phyloP scores from a whole-genome alignment of 2,888 invertebrate species.

The Melinaea marsaeus region DNA sequence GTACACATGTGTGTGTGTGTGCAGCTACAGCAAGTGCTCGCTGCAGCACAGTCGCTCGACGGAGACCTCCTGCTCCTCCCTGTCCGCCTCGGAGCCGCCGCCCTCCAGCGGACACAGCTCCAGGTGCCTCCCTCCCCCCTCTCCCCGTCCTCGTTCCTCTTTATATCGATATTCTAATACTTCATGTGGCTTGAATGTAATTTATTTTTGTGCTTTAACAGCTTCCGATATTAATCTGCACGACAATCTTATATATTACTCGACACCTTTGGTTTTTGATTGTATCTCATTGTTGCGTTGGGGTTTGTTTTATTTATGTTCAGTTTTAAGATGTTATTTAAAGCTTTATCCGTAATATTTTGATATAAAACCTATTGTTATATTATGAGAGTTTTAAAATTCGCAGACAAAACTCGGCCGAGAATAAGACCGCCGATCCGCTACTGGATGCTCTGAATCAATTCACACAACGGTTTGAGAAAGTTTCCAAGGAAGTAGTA shows the following conservation, averaged over 20 bases:
- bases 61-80: conserved; percentile 62
- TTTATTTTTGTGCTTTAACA: not conserved
- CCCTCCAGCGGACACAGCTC: conserved; percentile 49
- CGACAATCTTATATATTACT: not conserved
- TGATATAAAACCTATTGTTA: too few species aligned
- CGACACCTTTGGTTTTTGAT: too few species aligned
- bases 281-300: too few species aligned
- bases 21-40: conserved; percentile 71
- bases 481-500: conserved; percentile 63
- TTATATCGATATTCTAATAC: not conserved
- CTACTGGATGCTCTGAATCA: conserved; percentile 55
- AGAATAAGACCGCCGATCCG: conserved; percentile 54
- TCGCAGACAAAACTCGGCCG: conserved; percentile 70
- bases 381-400: not conserved
- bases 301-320: too few species aligned
- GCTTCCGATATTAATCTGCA: not conserved
- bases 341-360: too few species aligned
- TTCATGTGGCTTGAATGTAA: not conserved
- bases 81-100: conserved; percentile 53
- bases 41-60: conserved; percentile 71
- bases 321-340: too few species aligned
- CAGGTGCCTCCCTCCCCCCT: conserved; percentile 41
- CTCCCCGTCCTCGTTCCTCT: not conserved
- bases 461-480: conserved; percentile 63
- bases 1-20: conserved; percentile 22